These are phyloP conservation scores for Eucidaris tribuloides DNA, from an alignment of 35 echinoderm and acorn worm species.

Conservation along the genomic window DNA sequence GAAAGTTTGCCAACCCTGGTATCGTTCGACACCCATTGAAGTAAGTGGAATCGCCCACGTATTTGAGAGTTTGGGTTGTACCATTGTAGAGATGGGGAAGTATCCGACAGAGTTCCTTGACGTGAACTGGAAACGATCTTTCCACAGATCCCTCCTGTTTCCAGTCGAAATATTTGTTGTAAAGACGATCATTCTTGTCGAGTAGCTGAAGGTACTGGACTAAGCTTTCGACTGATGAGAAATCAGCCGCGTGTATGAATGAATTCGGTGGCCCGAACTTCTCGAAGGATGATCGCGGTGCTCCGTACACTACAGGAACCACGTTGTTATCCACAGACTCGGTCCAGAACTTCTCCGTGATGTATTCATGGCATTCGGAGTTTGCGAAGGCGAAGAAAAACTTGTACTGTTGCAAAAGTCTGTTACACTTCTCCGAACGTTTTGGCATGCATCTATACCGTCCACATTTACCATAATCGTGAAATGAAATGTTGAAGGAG, in stretches of 20 bases:
- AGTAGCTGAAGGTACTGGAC: conserved; percentile 31
- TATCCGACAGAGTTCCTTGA: too few species aligned
- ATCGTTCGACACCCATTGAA: too few species aligned
- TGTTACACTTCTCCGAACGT: too few species aligned
- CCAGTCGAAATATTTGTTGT: conserved; percentile 65
- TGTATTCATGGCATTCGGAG: too few species aligned
- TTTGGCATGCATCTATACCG: conserved; percentile 61
- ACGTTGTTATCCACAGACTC: conserved; percentile 5
- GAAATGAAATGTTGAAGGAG: conserved; percentile 34
- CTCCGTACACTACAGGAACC: conserved; percentile 26
- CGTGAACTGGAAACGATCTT: too few species aligned
- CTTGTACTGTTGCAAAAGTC: conserved; percentile 8
- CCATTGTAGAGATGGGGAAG: too few species aligned
- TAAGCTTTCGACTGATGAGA: too few species aligned
- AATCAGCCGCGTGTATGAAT: conserved; percentile 42
- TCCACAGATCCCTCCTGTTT: conserved; percentile 35
- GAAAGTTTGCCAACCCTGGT: too few species aligned
- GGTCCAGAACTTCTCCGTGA: conserved; percentile 38
- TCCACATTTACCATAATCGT: conserved; percentile 75
- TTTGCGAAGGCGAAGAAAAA: too few species aligned
- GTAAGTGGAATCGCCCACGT: too few species aligned
- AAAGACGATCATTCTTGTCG: conserved; percentile 43
- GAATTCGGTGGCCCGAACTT: conserved; percentile 11
- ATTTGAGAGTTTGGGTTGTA: too few species aligned
- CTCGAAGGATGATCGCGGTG: not conserved